Base-by-base conservation (phyloP, 2,888 invertebrate species). In the Papilio protenor region DNA sequence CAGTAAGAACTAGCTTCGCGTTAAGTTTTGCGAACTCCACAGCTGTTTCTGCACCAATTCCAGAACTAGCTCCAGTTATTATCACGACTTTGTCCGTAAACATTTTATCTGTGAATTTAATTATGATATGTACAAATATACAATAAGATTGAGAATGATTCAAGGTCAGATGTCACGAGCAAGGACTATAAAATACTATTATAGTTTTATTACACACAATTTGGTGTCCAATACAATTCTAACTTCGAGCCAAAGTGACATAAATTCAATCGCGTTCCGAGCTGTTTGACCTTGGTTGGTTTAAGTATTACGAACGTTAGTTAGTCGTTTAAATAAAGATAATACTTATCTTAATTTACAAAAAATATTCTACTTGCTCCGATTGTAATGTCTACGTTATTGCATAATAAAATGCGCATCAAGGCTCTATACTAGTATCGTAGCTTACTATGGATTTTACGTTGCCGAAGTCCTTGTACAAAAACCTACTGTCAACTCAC, bases 11-110 rank as follows among this genome's bases (percentile, higher is more conserved):
- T 40, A 97, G 84, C 55, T 89, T 91, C 1, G 96, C 97, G 72
- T 96, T 96, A 8, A 96, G 90, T 85, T 96, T 95, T 0, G 97
- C 95, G 84, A 97, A 96, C 81, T 96, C 95, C 0, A 96, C 77
- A 0, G 97, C 97, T 5, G 97, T 96, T 76, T 96, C 96, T 10
- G 96, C 96, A 21, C 97, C 97, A 79, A 97, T 97, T 0, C 97
- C 97, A 8, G 97, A 97, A 86, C 96, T 97, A 1, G 97, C 96
- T 23, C 97, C 97, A 14, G 96, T 96, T 59, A 96, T 94, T 40
- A 96, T 89, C 8, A 96, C 94, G 12, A 96, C 96, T 93, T 96
- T 96, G 77, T 94, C 92, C 45, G 90, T 89, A 82, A 96, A 96
- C 94, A 94, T 93, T 79, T 75, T 85, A 71, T 77, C 78, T 76